A percentile compares a stretch with the other conserved stretches of the same genome.
These are phyloP conservation scores for Cryptomyrus ogoouensis DNA, from an alignment of 2,113 vertebrate genomes.

Conservation along the genomic window DNA sequence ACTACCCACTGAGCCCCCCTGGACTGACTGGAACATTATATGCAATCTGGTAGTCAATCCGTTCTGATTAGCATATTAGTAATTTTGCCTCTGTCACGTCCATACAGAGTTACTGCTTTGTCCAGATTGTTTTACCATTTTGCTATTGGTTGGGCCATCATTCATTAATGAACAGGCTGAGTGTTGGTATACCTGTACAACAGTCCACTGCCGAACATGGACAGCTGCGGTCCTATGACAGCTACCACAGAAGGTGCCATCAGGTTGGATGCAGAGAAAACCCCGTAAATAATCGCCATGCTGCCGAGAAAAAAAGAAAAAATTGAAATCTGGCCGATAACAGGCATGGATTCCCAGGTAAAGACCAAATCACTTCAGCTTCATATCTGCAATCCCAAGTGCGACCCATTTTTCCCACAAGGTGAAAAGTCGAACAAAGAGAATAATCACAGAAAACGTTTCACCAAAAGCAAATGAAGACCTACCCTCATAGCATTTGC, in stretches of 20 bases:
- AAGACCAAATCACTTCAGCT: background rate
- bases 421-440: background rate
- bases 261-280: slow-evolving; percentile 90
- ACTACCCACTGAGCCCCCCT: background rate
- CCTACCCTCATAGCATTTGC: background rate
- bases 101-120: background rate
- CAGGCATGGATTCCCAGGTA: background rate
- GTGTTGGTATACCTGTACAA: slow-evolving; percentile 77
- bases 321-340: background rate
- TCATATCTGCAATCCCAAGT: background rate
- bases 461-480: background rate
- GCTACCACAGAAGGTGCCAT: slow-evolving; percentile 87
- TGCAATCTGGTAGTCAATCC: background rate
- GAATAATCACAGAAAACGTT: background rate
- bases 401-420: background rate
- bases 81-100: background rate
- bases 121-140: background rate
- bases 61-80: background rate
- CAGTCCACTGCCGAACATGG: slow-evolving; percentile 85
- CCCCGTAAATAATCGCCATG: slow-evolving; percentile 93
- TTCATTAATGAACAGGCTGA: background rate
- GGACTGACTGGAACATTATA: background rate
- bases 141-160: background rate
- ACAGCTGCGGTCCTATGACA: slow-evolving; percentile 78
- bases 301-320: slow-evolving; percentile 45